Conservation (phyloP, 2,888 invertebrate species). For the Mayetiola destructor region DNA sequence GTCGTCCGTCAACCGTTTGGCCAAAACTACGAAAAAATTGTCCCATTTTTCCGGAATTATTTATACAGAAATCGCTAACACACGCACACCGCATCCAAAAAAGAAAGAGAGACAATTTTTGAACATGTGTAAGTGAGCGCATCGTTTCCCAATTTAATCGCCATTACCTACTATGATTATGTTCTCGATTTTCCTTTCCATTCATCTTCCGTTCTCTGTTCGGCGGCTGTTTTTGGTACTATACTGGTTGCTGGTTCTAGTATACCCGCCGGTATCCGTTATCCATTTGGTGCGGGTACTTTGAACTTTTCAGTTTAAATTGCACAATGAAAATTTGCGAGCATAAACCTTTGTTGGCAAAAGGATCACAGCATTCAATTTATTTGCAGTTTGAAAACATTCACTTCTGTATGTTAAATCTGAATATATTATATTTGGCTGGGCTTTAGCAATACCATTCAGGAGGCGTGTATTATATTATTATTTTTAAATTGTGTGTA, state of each 20-base stretch:
- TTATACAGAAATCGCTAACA: conserved; percentile 6
- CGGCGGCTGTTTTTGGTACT: too few species aligned
- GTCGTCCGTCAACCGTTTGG: conserved; percentile 12
- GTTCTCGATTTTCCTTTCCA: neutral
- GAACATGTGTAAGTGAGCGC: conserved; percentile 6
- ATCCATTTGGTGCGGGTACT: neutral
- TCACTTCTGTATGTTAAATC: neutral
- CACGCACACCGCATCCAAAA: too few species aligned
- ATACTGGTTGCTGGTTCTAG: neutral
- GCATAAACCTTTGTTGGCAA: neutral
- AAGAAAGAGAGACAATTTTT: too few species aligned
- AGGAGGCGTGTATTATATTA: conserved; percentile 13
- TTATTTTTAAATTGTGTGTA: conserved; percentile 12
- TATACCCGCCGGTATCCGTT: too few species aligned
- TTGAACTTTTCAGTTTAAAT: neutral
- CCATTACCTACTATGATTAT: neutral
- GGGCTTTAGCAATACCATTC: too few species aligned
- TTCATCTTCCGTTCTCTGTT: neutral
- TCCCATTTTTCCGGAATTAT: neutral
- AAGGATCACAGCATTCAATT: conserved; percentile 2
- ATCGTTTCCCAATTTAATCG: neutral
- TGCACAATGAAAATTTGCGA: neutral
- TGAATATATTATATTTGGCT: neutral
- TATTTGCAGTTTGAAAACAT: neutral
- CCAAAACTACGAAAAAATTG: conserved; percentile 7